These are phyloP conservation scores for Vimba vimba DNA, from an alignment of 2,113 vertebrate species.

Conservation along the genomic window DNA sequence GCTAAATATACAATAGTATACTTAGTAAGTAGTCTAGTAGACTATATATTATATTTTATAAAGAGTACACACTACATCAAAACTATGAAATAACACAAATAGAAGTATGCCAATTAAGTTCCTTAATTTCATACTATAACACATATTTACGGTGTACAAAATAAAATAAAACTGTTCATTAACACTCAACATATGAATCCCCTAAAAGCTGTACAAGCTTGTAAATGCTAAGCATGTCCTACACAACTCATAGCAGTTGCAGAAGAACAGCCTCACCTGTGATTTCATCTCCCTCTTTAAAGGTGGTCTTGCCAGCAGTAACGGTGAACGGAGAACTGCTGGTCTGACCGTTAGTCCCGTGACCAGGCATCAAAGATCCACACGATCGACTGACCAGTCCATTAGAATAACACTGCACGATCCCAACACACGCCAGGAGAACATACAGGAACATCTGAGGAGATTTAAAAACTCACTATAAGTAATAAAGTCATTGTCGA, in stretches of 20 bases:
- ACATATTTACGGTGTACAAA: too few relatives aligned
- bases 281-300: constrained; percentile 55
- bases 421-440: constrained; percentile 19
- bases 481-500: background rate
- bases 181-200: too few relatives aligned
- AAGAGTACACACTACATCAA: too few relatives aligned
- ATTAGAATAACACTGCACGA: constrained; percentile 44
- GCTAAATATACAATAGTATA: too few relatives aligned
- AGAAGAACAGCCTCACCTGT: constrained; percentile 59
- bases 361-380: constrained; percentile 47
- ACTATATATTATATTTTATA: too few relatives aligned
- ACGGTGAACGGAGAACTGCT: constrained; percentile 41
- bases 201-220: background rate
- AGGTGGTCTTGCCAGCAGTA: constrained; percentile 23
- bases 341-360: constrained; percentile 43
- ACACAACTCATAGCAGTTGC: background rate
- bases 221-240: background rate
- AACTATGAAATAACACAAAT: too few relatives aligned
- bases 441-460: constrained; percentile 41
- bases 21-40: too few relatives aligned
- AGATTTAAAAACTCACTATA: background rate
- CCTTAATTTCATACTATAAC: too few relatives aligned
- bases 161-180: too few relatives aligned
- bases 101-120: too few relatives aligned
- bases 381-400: constrained; percentile 59